Conservation (phyloP, 2,113 vertebrate species). For the Propithecus coquereli region DNA sequence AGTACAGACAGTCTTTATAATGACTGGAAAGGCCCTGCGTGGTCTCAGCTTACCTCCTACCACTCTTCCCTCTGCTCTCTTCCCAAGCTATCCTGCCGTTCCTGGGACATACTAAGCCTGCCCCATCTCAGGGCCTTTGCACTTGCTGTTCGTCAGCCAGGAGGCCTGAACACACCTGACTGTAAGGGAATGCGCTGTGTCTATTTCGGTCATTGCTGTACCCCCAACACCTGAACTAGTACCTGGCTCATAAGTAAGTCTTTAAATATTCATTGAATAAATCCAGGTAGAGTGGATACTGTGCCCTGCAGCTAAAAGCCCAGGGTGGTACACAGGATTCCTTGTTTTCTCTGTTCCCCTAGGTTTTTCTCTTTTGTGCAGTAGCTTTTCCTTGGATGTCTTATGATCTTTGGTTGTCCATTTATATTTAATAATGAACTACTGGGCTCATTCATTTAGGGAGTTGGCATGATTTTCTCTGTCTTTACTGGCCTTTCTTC, state of each 20-base stretch:
- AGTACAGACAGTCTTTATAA: neutral
- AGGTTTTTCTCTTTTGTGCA: neutral
- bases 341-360: neutral
- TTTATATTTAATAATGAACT: neutral
- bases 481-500: neutral
- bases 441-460: neutral
- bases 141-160: neutral
- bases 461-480: neutral
- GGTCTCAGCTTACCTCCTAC: neutral
- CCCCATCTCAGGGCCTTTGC: neutral
- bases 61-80: neutral
- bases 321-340: neutral
- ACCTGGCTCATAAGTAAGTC: neutral
- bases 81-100: neutral
- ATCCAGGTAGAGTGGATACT: no score
- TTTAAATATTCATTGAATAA: neutral
- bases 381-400: neutral
- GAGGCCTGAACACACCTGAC: neutral
- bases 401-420: neutral
- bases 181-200: neutral
- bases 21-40: neutral
- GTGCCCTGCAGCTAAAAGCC: neutral
- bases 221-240: no score
- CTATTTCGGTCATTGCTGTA: neutral
- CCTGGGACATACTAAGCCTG: no score